Evolutionary conservation across 2,113 vertebrate species (phyloP), one percentile per base, ranked within the genome.

Genomic region (Gobius niger): DNA sequence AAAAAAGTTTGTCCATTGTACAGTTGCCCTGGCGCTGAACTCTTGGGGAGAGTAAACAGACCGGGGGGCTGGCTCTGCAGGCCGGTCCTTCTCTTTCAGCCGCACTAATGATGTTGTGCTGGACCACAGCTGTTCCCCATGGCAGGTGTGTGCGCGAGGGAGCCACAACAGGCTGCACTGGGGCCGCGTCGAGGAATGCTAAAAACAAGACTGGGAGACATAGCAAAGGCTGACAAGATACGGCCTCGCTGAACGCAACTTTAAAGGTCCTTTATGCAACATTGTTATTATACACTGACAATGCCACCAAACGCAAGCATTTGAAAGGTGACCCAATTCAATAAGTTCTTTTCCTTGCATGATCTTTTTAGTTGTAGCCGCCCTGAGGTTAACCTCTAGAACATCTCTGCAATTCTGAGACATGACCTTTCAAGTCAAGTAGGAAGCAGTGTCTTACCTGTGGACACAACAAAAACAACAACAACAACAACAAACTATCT

Each of bases 101-200:
- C 78, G 78, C 85, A 77, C 82, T 92, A 90, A 91, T 89, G 88
- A 91, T 91, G 90, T 92, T 91, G 87, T 91, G 90, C 75, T 73
- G 79, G 82, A 72, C 82, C 86, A 89, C 91, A 93, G 91, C 92
- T 93, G 91, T 90, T 91, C 83, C 82, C 6, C 15, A 9, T 16
- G 57, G 57, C 91, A 94, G 91, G 93, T 94, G 88, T 57, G 54
- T 88, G 91, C 85, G 79, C 87, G 87, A 73, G 71, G 76, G 9
- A 88, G 79, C 81, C 83, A 50, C 83, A 65, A 75, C 78, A 79
- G 83, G 86, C 81, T 44, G 63, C 61, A 72, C 87, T 86, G 60
- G 57, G 85, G 56, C 34, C 56, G 7, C 2, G n/a, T 8, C 66
- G 60, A 85, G 80, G 77, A 83, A 87, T 84, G 88, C 88, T 84